Percentiles rank a stretch among this genome's conserved stretches.
Evolutionary conservation across 2,113 vertebrate species (phyloP).

Genomic region (Scopus umbretta): DNA sequence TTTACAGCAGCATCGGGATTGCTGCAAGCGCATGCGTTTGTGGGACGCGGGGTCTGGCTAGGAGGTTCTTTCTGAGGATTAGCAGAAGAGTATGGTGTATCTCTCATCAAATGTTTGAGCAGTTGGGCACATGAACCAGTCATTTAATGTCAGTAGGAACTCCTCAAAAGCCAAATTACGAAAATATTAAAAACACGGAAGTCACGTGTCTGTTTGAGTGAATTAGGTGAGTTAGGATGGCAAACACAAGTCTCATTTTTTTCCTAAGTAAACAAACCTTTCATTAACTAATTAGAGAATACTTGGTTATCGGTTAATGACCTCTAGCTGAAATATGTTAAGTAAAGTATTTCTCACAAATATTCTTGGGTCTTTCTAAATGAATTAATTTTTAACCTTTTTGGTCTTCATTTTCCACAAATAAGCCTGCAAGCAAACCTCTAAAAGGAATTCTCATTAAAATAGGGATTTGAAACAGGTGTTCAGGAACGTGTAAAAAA

Average conservation of each 20-base stretch:
- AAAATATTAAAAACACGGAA: background rate
- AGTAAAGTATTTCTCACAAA: background rate
- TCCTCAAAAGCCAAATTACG: background rate
- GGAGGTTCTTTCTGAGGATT: background rate
- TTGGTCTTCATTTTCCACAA: background rate
- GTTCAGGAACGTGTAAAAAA: background rate
- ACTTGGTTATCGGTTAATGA: background rate
- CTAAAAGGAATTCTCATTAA: background rate
- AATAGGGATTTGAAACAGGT: background rate
- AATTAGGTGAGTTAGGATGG: background rate
- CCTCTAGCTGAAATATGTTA: background rate
- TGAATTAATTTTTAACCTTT: background rate
- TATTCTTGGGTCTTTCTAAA: background rate
- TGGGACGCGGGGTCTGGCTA: fast-evolving
- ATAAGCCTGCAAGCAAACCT: background rate
- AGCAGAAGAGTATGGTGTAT: background rate
- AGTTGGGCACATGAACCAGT: background rate
- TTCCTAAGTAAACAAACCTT: background rate
- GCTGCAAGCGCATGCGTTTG: fast-evolving
- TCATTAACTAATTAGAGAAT: background rate
- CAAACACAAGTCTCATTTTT: background rate
- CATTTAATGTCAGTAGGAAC: background rate
- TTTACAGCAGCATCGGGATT: background rate
- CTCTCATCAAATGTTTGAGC: background rate
- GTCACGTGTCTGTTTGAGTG: fast-evolving